These are phyloP conservation scores for Athrips mouffetella DNA, from an alignment of 2,888 invertebrate species.

Conservation along the genomic window DNA sequence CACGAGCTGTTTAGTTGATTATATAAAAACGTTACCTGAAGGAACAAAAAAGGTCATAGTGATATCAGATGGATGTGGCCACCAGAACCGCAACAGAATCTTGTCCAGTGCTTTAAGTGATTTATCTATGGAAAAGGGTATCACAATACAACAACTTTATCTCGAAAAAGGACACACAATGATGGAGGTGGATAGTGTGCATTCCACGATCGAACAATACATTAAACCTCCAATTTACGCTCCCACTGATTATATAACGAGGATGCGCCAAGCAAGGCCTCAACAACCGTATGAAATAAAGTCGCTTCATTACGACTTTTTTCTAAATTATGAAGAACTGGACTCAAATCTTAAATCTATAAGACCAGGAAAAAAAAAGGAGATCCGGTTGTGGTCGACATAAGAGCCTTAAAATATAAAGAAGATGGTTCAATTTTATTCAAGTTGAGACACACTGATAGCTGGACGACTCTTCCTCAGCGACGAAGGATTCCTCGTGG, in stretches of 20 bases:
- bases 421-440: too few species aligned
- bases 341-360: too few species aligned
- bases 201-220: conserved; percentile 13
- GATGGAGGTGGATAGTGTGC: conserved; percentile 20
- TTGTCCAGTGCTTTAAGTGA: background rate
- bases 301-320: too few species aligned
- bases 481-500: too few species aligned
- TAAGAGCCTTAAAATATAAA: too few species aligned
- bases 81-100: background rate
- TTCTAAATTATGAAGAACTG: too few species aligned
- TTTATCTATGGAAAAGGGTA: background rate
- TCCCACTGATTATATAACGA: conserved; percentile 15
- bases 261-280: conserved; percentile 16
- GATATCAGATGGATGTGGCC: too few species aligned
- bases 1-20: conserved; percentile 19
- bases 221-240: conserved; percentile 16
- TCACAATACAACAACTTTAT: background rate
- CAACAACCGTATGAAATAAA: too few species aligned
- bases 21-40: background rate
- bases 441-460: too few species aligned
- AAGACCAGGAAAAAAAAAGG: too few species aligned
- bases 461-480: too few species aligned
- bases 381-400: too few species aligned
- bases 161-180: conserved; percentile 8
- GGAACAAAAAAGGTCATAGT: background rate